Conservation (phyloP, 2,797 vertebrate species). For the Lagorchestes hirsutus region DNA sequence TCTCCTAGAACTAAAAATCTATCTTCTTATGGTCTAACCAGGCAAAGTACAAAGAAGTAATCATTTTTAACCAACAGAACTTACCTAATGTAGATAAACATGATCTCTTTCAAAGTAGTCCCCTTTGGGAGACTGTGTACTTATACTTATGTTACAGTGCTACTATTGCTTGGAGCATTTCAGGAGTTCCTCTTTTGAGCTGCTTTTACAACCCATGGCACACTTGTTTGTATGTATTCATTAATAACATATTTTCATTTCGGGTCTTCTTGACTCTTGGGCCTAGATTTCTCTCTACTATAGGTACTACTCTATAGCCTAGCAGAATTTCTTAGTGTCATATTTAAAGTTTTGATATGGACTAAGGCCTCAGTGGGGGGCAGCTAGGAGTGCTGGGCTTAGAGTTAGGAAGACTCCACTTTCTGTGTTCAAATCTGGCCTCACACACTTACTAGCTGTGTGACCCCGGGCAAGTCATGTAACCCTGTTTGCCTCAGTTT, state of each 20-base stretch:
- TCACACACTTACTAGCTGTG: not conserved
- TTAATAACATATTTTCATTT: not conserved
- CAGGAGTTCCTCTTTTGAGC: not conserved
- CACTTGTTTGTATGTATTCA: not conserved
- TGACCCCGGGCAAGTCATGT: not conserved
- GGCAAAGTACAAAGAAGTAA: not conserved
- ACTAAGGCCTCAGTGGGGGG: not conserved
- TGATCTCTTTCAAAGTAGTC: not conserved
- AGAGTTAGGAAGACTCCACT: not conserved
- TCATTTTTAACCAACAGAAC: slow-evolving; percentile 7
- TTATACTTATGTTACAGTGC: not conserved
- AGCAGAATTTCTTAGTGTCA: not conserved
- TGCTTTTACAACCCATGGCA: not conserved
- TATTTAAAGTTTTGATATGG: not conserved
- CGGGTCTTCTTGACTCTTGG: not conserved
- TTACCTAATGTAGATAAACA: slow-evolving; percentile 5
- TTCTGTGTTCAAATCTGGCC: not conserved
- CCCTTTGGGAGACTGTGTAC: not conserved
- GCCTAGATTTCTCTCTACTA: not conserved
- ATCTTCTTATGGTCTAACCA: not conserved
- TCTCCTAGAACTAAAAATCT: not conserved
- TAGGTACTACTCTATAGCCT: not conserved
- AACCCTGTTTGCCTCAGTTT: not conserved
- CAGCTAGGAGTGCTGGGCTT: not conserved
- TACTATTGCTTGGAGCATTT: not conserved